Evolutionary conservation across 2,797 vertebrate species (phyloP), one percentile per base, ranked within the genome.

Genomic region (Cyprinella venusta): DNA sequence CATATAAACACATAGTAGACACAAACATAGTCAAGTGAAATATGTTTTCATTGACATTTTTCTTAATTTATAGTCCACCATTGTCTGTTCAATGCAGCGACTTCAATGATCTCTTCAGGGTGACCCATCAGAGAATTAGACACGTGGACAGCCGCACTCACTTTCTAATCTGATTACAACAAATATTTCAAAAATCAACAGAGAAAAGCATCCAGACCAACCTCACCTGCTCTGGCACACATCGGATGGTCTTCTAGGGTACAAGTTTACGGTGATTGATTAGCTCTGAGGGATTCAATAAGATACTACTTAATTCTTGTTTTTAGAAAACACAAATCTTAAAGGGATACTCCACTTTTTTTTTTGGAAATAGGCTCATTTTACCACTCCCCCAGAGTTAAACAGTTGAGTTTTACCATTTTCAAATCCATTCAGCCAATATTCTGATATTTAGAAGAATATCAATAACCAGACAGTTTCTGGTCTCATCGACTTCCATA

Each of bases 141-240:
- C 78, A 71, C 26, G 8, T 48, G 21, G 64, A 83, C 59, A 54
- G 38, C 61, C 24, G 50, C 79, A 84, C 79, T 84, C 76, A 88
- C 85, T 88, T 81, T 82, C 71, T 87, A 88, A 89, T 88, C 72
- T 87, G 84, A 87, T 81, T 81, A 85, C 69, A 40, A 70, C 65
- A 77, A 68, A 80, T 78, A 64, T 76, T 79, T 87, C 72, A 88
- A 88, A 84, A 88, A 87, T 89, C 82, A 83, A 74, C 79, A 69
- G 67, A 84, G 52, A 42, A 70, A 80, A n/a, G 54, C 2, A 74
- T 33, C 18, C 70, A 12, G 30, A 8, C 52, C 52, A n/a, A 54
- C 48, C 19, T 18, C 48, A 21, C 19, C 52, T 56, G 19, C 19
- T 21, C 21, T 56, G 52, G 8, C n/a, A 19, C 50, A 54, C 50